Conservation (phyloP, 2,113 vertebrate genomes). For the Rhineura floridana region DNA sequence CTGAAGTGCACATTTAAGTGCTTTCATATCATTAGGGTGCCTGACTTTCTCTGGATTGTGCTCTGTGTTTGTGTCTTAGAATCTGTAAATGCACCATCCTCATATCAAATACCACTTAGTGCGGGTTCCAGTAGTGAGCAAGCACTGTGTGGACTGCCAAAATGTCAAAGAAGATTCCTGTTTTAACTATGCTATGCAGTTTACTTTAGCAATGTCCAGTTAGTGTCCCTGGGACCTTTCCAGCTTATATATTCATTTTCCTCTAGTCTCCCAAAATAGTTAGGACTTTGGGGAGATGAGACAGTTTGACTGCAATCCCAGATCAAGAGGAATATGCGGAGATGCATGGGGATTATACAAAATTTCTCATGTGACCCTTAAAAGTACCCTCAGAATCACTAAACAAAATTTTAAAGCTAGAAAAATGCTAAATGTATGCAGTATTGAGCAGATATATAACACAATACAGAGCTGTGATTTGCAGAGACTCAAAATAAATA, state of each 20-base stretch:
- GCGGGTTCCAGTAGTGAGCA: background rate
- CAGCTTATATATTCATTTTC: background rate
- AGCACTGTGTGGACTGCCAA: background rate
- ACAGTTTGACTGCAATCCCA: background rate
- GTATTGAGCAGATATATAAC: background rate
- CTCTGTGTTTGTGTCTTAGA: background rate
- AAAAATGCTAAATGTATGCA: background rate
- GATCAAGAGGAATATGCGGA: background rate
- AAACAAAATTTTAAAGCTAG: background rate
- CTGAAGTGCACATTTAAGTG: background rate
- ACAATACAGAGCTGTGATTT: slow-evolving; percentile 3
- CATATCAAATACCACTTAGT: background rate
- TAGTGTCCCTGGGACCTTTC: background rate
- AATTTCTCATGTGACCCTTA: background rate
- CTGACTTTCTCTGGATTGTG: background rate
- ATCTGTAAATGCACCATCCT: background rate
- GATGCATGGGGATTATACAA: background rate
- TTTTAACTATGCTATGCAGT: background rate
- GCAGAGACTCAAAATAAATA: slow-evolving; percentile 50
- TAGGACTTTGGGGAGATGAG: background rate
- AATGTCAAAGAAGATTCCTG: background rate
- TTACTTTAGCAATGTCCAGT: background rate
- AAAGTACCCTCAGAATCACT: background rate
- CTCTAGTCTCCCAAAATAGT: background rate
- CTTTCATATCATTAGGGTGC: background rate